These are phyloP conservation scores for Hydropsyche betteni DNA, from an alignment of 2,888 invertebrate species.

Conservation along the genomic window DNA sequence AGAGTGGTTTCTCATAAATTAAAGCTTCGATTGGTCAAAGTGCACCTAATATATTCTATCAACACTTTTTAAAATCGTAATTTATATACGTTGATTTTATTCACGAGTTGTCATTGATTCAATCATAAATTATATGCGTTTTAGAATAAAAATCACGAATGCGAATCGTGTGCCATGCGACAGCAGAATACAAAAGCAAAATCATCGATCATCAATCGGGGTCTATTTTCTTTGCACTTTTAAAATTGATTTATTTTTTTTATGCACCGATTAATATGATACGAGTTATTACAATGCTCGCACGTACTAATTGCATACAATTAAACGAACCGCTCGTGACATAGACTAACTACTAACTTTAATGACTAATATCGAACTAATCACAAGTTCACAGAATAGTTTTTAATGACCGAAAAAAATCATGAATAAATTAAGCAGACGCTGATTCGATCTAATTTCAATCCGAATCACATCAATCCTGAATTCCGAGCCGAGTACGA, in stretches of 20 bases:
- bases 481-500: not conserved
- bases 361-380: slow-evolving; percentile 33
- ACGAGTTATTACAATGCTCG: not conserved
- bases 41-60: slow-evolving; percentile 25
- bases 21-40: slow-evolving; percentile 2
- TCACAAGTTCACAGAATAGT: slow-evolving; percentile 47
- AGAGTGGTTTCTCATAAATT: slow-evolving; percentile 18
- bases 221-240: not conserved
- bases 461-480: too few species aligned
- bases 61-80: slow-evolving; percentile 18
- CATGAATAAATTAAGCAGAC: not conserved
- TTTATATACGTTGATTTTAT: slow-evolving; percentile 5
- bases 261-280: not conserved
- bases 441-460: not conserved
- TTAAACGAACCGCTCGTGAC: too few species aligned
- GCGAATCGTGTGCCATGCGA: too few species aligned
- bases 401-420: slow-evolving; percentile 41
- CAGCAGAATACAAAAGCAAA: too few species aligned
- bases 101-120: not conserved
- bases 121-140: slow-evolving; percentile 11
- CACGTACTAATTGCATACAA: not conserved
- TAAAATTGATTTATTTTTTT: not conserved
- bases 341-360: too few species aligned
- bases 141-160: too few species aligned
- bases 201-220: not conserved